Percentiles rank a stretch among this genome's conserved stretches.
phyloP scores from a whole-genome alignment of 2,113 vertebrate genomes.

The Calyptomena viridis region DNA sequence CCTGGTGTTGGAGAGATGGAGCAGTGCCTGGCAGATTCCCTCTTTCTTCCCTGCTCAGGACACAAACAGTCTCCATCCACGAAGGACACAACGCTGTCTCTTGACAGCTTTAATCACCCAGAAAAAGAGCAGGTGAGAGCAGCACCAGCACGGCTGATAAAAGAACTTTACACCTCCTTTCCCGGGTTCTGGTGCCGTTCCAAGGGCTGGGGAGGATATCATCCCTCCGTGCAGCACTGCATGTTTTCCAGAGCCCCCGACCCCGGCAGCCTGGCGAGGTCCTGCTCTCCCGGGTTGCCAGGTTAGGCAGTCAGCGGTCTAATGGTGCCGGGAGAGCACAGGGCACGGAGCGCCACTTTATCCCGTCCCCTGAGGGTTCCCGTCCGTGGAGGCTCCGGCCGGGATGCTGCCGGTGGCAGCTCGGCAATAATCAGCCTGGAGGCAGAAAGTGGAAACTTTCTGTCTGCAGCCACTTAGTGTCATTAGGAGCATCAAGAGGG shows the following conservation, averaged over 20 bases:
- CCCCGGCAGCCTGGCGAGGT: not conserved
- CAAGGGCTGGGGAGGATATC: not conserved
- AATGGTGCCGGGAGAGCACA: slow-evolving; percentile 24
- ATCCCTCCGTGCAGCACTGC: not conserved
- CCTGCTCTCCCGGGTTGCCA: not conserved
- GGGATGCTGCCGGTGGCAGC: slow-evolving; percentile 20
- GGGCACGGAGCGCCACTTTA: slow-evolving; percentile 36
- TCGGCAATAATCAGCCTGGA: slow-evolving; percentile 36
- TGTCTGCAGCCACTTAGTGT: slow-evolving; percentile 50
- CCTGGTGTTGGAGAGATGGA: not conserved
- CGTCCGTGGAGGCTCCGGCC: not conserved
- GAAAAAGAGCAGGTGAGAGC: not conserved
- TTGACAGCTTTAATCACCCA: not conserved
- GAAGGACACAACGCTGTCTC: not conserved
- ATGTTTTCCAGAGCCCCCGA: not conserved
- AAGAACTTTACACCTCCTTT: not conserved
- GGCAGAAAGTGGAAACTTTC: slow-evolving; percentile 49
- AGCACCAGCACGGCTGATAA: not conserved
- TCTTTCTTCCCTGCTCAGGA: not conserved
- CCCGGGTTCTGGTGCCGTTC: not conserved
- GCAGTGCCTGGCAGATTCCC: not conserved
- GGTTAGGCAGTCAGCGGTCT: not conserved
- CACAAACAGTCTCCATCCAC: not conserved
- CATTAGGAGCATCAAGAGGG: slow-evolving; percentile 38
- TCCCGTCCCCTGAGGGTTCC: slow-evolving; percentile 27